phyloP scores from a whole-genome alignment of 2,797 vertebrate genomes.

The Melanotaenia pygmaea region DNA sequence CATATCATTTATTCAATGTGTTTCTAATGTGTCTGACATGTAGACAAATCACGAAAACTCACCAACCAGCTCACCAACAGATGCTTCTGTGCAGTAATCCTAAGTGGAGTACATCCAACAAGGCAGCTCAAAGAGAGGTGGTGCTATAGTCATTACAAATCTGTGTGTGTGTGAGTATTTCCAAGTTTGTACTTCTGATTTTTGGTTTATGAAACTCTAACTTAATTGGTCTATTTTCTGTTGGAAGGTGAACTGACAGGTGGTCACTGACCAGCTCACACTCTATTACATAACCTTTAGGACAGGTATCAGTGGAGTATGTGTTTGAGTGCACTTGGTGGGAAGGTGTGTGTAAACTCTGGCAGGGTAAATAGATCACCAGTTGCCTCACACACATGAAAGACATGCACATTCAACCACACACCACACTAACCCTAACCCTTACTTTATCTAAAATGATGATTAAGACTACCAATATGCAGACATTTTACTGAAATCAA shows the following conservation, averaged over 20 bases:
- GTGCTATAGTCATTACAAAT: neutral
- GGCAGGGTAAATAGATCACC: conserved; percentile 13
- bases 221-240: conserved; percentile 5
- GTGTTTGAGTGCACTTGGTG: conserved; percentile 1
- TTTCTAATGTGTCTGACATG: too few species aligned
- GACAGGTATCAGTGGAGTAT: neutral
- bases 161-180: neutral
- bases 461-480: neutral
- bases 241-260: neutral
- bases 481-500: neutral
- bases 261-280: neutral
- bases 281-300: neutral
- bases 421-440: neutral
- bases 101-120: neutral
- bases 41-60: neutral
- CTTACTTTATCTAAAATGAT: neutral
- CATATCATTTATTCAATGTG: conserved; percentile 2
- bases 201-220: neutral
- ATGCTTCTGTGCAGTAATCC: neutral
- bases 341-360: conserved; percentile 31
- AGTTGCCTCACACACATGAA: conserved; percentile 17
- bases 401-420: neutral
- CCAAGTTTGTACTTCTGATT: neutral
- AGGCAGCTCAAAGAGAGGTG: neutral
- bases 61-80: neutral